Evolutionary conservation across 2,113 vertebrate genomes (phyloP).

Genomic region (Pachypanchax playfairii): DNA sequence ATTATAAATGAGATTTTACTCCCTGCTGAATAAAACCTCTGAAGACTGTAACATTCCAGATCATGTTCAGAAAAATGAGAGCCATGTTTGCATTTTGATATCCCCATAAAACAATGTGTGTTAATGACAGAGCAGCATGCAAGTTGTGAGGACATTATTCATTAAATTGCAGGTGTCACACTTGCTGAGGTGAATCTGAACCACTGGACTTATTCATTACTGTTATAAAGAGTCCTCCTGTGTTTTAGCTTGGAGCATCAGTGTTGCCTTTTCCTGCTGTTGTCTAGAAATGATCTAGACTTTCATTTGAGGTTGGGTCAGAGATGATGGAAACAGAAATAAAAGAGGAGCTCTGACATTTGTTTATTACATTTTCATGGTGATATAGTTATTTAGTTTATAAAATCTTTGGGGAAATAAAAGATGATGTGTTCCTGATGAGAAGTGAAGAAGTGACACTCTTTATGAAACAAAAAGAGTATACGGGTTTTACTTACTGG

Average conservation of each 20-base stretch:
- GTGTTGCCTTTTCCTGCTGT: constrained; percentile 3
- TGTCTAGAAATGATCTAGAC: constrained; percentile 4
- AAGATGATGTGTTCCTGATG: neutral
- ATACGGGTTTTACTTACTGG: neutral
- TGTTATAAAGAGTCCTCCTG: constrained; percentile 21
- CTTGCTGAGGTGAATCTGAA: constrained; percentile 5
- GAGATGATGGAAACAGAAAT: constrained; percentile 8
- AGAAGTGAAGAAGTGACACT: neutral
- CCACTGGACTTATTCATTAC: constrained; percentile 4
- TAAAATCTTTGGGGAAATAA: neutral
- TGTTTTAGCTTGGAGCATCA: neutral
- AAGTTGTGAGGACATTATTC: constrained; percentile 30
- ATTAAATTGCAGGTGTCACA: constrained; percentile 14
- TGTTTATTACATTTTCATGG: neutral
- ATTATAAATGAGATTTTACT: too few species aligned
- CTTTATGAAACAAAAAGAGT: neutral
- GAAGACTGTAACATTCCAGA: neutral
- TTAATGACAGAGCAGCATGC: neutral
- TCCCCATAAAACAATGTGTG: neutral
- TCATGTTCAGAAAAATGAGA: neutral
- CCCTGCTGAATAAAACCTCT: too few species aligned
- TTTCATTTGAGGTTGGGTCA: neutral
- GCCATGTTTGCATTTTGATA: constrained; percentile 27
- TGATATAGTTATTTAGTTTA: constrained; percentile 5
- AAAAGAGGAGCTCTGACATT: neutral